These are phyloP conservation scores for Argyrosomus japonicus DNA, from an alignment of 2,113 vertebrate genomes.

Conservation along the genomic window DNA sequence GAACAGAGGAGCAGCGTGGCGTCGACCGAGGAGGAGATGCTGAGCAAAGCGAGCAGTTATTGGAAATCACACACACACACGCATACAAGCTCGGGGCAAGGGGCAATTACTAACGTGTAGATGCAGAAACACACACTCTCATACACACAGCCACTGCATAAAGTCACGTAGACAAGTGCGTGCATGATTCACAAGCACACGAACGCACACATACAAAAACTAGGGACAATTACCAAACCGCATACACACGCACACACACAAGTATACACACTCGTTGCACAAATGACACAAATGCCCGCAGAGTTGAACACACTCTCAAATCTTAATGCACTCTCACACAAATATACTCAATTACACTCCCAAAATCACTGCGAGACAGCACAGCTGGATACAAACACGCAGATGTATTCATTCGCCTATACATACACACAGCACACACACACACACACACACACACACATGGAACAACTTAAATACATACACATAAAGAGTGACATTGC, in stretches of 20 bases:
- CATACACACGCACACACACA: slow-evolving; percentile 3
- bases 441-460: neutral
- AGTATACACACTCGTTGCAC: neutral
- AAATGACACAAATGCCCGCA: slow-evolving; percentile 6
- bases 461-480: neutral
- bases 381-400: neutral
- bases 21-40: slow-evolving; percentile 55
- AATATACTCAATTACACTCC: slow-evolving; percentile 16
- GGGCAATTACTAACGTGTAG: slow-evolving; percentile 32
- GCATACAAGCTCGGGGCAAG: slow-evolving; percentile 18
- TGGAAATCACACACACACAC: slow-evolving; percentile 48
- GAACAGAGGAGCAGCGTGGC: slow-evolving; percentile 64
- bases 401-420: neutral
- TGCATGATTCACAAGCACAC: slow-evolving; percentile 17
- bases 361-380: neutral
- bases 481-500: neutral
- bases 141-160: slow-evolving; percentile 5
- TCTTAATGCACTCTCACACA: slow-evolving; percentile 23
- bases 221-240: slow-evolving; percentile 1
- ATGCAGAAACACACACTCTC: slow-evolving; percentile 36
- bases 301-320: slow-evolving; percentile 20
- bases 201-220: neutral
- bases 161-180: neutral
- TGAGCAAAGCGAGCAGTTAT: slow-evolving; percentile 66
- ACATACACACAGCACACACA: slow-evolving; percentile 2